Conservation (phyloP, 2,888 invertebrate genomes). For the Galerucella pusilla region DNA sequence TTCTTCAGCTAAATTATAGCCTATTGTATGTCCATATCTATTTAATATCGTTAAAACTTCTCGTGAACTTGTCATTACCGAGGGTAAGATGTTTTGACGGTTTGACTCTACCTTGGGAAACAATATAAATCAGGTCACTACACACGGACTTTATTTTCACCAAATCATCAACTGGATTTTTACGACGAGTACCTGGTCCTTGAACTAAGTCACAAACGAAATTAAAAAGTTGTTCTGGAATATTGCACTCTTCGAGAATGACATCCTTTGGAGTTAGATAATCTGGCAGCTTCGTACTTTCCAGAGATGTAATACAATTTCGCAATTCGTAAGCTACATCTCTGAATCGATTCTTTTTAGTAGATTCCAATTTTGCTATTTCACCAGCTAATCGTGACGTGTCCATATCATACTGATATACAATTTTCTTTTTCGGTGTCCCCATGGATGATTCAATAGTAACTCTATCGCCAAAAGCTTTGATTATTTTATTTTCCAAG, state of each 20-base stretch:
- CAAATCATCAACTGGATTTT: conserved; percentile 9
- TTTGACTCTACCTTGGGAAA: conserved; percentile 50
- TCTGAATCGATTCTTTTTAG: conserved; percentile 24
- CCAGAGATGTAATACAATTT: conserved; percentile 19
- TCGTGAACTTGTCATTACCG: conserved; percentile 49
- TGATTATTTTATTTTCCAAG: conserved; percentile 5
- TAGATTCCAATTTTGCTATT: conserved; percentile 17
- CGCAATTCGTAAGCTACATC: conserved; percentile 25
- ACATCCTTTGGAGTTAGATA: conserved; percentile 18
- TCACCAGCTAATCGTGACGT: conserved; percentile 20
- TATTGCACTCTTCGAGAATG: conserved; percentile 15
- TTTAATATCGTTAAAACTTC: conserved; percentile 52
- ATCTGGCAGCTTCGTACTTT: conserved; percentile 21
- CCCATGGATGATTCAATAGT: conserved; percentile 19
- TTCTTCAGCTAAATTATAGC: conserved; percentile 54
- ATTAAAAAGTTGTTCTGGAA: conserved; percentile 19
- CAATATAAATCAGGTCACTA: conserved; percentile 50
- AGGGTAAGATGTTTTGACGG: conserved; percentile 51
- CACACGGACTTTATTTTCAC: conserved; percentile 40
- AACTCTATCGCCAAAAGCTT: conserved; percentile 26
- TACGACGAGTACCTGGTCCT: conserved; percentile 16
- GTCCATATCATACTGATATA: conserved; percentile 22
- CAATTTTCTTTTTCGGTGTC: conserved; percentile 21
- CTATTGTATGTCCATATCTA: conserved; percentile 53
- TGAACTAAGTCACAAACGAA: conserved; percentile 7